Base-by-base conservation (phyloP, 2,888 invertebrate genomes). In the Bombylius discolor region DNA sequence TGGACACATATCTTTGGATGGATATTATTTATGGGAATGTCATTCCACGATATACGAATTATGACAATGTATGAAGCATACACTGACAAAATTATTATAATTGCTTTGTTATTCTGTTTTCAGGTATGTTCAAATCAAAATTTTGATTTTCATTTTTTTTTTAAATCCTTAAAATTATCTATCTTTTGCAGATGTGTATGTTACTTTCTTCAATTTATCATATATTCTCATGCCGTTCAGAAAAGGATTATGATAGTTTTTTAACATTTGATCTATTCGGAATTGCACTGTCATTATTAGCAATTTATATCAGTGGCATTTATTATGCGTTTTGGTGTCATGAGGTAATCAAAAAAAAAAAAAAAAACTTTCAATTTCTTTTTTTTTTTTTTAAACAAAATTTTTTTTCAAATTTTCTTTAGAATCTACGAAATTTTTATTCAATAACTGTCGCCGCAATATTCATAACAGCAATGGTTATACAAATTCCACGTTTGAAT, bases 291-390 rank as follows among this genome's bases (percentile, higher is more conserved):
- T 94, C 94, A 44, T 77, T 97, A 62, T 81, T 96, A 52, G 95
- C 94, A 55, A 94, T 96, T 69, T 97, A 96, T 74, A 85, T 94
- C 61, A 93, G 94, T 34, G 96, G 95, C 55, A 89, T 97, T 62
- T 95, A 97, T 74, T 95, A 94, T 71, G 95, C 95, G 12, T 97
- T 95, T 75, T 95, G 94, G 87, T 97, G 96, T 74, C 85, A 92
- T 71, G 82, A 83, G 76, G 93, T 92, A 81, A 78, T 7, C 44
- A 44, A 4, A 11, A 12, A 32, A 48, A 33, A 33, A n/a, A 48
- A 48, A 48, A 48, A 33, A 1, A 47, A 53, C 14, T 45, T 48
- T 23, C 39, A 56, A 49, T 58, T 42, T 12, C 56, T 45, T 23
- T 53, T 52, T 45, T 32, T 50, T 8, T 2, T 52, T 33, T 45